Conservation (phyloP, 2,113 vertebrate genomes). For the Puntigrus tetrazona region DNA sequence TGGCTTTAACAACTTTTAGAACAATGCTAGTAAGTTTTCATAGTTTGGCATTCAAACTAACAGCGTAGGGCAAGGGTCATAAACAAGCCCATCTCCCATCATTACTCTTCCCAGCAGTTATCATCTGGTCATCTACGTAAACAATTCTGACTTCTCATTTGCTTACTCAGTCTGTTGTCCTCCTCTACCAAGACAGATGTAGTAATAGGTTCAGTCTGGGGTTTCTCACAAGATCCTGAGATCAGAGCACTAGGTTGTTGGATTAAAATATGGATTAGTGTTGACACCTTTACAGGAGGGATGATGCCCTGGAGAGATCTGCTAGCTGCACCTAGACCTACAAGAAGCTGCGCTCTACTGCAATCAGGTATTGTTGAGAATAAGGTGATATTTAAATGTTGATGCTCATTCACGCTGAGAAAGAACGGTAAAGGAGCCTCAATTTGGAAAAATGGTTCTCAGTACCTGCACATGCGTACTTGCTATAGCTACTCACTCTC, state of each 20-base stretch:
- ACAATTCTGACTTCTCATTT: slow-evolving; percentile 7
- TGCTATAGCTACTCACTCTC: background rate
- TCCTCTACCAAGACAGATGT: slow-evolving; percentile 71
- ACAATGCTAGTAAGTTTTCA: background rate
- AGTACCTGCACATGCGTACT: background rate
- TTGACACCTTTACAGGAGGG: slow-evolving; percentile 65
- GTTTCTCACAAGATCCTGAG: slow-evolving; percentile 60
- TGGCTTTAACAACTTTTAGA: background rate
- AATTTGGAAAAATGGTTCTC: background rate
- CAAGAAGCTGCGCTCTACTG: background rate
- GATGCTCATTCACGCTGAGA: background rate
- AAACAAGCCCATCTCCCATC: background rate
- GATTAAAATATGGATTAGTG: slow-evolving; percentile 73
- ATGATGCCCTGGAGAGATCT: slow-evolving; percentile 39
- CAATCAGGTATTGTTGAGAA: slow-evolving; percentile 14
- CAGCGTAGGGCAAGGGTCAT: background rate
- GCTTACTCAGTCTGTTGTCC: slow-evolving; percentile 21
- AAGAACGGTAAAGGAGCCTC: background rate
- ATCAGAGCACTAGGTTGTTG: slow-evolving; percentile 66
- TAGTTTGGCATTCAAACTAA: background rate
- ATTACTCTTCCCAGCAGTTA: slow-evolving; percentile 51
- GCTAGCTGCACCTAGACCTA: background rate
- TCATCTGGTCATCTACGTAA: slow-evolving; percentile 2
- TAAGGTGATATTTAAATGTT: slow-evolving; percentile 6
- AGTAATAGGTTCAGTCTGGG: slow-evolving; percentile 56